Evolutionary conservation across 2,113 vertebrate species (phyloP).

Genomic region (Crypturellus undulatus): DNA sequence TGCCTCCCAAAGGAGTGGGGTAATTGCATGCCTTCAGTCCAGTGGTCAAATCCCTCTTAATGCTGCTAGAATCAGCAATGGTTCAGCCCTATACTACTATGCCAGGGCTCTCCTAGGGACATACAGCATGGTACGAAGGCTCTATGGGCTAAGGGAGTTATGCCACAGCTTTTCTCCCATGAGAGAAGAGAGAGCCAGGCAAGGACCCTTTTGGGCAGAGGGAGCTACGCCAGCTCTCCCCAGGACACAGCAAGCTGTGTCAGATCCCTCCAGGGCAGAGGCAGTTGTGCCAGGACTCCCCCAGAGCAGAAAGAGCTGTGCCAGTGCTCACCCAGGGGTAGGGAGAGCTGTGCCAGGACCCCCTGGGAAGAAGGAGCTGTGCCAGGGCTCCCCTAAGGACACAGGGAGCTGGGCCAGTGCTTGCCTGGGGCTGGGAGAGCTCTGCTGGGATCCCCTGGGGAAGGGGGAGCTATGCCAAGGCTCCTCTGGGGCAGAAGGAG

Average conservation of each 20-base stretch:
- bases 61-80: background rate
- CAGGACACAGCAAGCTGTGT: background rate
- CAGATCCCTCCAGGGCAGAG: background rate
- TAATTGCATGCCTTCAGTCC: background rate
- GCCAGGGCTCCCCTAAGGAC: background rate
- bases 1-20: fast-evolving
- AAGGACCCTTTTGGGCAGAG: background rate
- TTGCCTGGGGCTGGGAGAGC: background rate
- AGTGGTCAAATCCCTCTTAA: background rate
- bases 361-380: background rate
- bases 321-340: background rate
- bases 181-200: background rate
- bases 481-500: background rate
- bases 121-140: background rate
- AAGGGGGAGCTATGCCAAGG: background rate
- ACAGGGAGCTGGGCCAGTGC: background rate
- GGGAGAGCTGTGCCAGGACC: background rate
- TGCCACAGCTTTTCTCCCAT: background rate
- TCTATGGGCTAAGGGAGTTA: background rate
- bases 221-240: background rate
- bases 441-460: background rate
- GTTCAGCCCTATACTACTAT: background rate
- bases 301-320: background rate
- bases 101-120: fast-evolving
- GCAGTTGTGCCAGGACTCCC: background rate